Conservation (phyloP, 1,140 invertebrate species). For the Hyphantria cunea region DNA sequence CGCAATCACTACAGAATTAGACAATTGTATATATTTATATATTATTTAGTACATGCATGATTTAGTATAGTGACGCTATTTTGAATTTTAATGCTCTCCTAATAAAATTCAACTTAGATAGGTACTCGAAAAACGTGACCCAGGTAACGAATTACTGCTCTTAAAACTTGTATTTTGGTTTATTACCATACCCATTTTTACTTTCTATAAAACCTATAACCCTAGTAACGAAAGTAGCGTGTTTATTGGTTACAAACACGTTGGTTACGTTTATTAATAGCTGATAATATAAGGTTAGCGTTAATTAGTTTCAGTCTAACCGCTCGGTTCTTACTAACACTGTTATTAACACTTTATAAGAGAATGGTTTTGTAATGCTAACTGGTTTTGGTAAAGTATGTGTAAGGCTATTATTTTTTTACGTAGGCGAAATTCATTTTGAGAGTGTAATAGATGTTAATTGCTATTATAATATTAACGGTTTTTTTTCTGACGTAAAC, state of each 20-base stretch:
- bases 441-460: conserved; percentile 12
- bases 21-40: no score
- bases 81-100: no score
- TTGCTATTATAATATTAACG: conserved; percentile 15
- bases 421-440: conserved; percentile 20
- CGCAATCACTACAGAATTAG: no score
- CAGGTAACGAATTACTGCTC: no score
- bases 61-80: no score
- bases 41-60: no score
- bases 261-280: conserved; percentile 39
- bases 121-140: no score
- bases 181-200: not conserved
- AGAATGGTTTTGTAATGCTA: conserved; percentile 24
- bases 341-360: conserved; percentile 37
- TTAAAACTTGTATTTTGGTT: no score
- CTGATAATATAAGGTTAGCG: conserved; percentile 44
- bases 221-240: not conserved
- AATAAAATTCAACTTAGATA: no score
- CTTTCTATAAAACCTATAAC: conserved; percentile 10
- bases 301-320: conserved; percentile 44
- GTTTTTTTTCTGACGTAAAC: no score
- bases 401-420: conserved; percentile 17
- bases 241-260: conserved; percentile 4
- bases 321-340: conserved; percentile 21
- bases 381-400: not conserved